Conservation (phyloP, 2,113 vertebrate genomes). For the Tursiops truncatus region DNA sequence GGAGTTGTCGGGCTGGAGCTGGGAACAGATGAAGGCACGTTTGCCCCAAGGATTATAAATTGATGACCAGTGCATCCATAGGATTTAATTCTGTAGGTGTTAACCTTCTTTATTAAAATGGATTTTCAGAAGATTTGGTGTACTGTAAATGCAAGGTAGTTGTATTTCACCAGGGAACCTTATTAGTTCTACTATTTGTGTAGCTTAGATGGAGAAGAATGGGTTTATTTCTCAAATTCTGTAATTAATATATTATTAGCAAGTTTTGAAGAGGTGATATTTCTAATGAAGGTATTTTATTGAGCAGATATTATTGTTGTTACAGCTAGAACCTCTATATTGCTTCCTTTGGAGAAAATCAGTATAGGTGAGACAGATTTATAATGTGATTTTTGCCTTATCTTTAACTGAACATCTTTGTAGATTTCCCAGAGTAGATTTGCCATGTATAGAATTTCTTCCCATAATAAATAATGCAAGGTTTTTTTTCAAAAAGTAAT, state of each 20-base stretch:
- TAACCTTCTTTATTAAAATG: constrained; percentile 6
- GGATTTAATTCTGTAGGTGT: not conserved
- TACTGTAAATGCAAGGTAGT: constrained; percentile 10
- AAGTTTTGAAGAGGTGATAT: constrained; percentile 31
- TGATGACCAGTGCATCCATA: not conserved
- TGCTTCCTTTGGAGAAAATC: constrained; percentile 62
- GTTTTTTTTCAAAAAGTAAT: not conserved
- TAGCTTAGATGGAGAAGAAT: constrained; percentile 13
- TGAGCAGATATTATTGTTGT: constrained; percentile 53
- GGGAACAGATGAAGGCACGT: not conserved
- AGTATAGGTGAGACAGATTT: constrained; percentile 56
- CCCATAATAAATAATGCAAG: not conserved
- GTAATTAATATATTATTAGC: not conserved
- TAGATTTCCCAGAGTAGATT: constrained; percentile 38
- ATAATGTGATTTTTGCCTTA: constrained; percentile 53
- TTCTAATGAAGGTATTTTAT: constrained; percentile 44
- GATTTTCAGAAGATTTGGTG: constrained; percentile 15
- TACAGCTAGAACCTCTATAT: constrained; percentile 47
- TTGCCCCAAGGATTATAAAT: not conserved
- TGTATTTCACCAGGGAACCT: constrained; percentile 2
- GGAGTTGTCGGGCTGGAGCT: constrained; percentile 23
- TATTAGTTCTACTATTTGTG: not conserved
- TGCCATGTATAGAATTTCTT: not conserved
- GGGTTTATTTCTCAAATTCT: constrained; percentile 24
- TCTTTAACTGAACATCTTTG: constrained; percentile 40